Base-by-base conservation (phyloP, 2,113 vertebrate genomes). In the Ciconia boyciana region DNA sequence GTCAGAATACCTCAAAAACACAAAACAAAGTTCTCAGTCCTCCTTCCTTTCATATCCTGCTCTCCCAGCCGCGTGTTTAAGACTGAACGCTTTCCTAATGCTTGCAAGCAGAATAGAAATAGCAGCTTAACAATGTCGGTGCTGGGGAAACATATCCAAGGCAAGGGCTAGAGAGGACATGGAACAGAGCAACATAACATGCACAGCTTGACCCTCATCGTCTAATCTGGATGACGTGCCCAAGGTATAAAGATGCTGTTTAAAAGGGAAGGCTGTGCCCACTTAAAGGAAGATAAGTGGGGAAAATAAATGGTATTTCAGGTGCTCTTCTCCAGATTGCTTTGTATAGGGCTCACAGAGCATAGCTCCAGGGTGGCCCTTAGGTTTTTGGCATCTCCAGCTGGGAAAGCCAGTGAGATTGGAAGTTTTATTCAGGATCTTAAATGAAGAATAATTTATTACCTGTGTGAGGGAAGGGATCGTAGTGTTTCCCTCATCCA, bases 131-230 rank as follows among this genome's bases (percentile, higher is more conserved):
- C 31, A 55, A 20, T 0, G 0, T 8, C 11, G 4, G 9, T 12
- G 28, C 8, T 62, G 25, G 8, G 36, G 58, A 76, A 83, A 86
- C 34, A 31, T 5, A 29, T n/a, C 51, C 34, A 60, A 81, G 51
- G 13, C 16, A 74, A 70, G 16, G 54, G 18, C 17, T 43, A 51
- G 51, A 58, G 39, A 80, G 51, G 58, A 54, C 19, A 11, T 3
- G 20, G 68, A 88, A 10, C 31, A 68, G 9, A 74, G 31, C 16
- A 70, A 55, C 0, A 0, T 18, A 52, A 41, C 19, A 15, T 13
- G 11, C 6, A 44, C 16, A 60, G 14, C 16, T 43, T 43, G 39
- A 79, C 34, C 36, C 44, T 89, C 1, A 0, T 20, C 0, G 0
- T 78, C 36, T 49, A 28, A 62, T 28, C 28, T 88, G 41, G 31